Conservation (phyloP, 2,113 vertebrate species). For the Sialia sialis region DNA sequence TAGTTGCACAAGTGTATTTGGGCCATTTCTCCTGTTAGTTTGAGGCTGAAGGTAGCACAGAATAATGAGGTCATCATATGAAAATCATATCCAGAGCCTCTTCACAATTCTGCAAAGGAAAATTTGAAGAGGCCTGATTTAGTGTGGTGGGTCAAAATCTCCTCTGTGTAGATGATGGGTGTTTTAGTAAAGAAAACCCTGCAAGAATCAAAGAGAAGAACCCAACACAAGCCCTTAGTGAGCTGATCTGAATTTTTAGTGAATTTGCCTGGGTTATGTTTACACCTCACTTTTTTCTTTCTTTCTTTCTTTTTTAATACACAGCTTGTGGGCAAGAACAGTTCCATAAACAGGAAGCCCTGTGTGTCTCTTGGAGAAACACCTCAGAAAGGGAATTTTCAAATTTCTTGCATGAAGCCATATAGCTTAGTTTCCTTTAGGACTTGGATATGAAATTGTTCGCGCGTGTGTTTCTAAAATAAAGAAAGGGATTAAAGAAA, state of each 20-base stretch:
- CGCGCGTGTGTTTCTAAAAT: not conserved
- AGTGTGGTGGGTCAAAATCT: not conserved
- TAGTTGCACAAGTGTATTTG: not conserved
- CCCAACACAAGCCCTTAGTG: not conserved
- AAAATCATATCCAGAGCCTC: not conserved
- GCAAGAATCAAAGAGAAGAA: not conserved
- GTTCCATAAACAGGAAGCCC: not conserved
- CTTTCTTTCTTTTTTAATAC: not conserved
- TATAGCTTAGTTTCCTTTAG: not conserved
- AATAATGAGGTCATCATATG: rapidly evolving
- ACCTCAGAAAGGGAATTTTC: not conserved
- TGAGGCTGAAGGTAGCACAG: not conserved
- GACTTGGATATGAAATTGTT: not conserved
- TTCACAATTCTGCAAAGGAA: not conserved
- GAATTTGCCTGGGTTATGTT: not conserved
- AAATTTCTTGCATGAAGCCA: not conserved
- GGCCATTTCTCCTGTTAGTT: not conserved
- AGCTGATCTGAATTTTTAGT: not conserved
- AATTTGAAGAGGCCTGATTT: not conserved
- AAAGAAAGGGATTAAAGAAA: constrained; percentile 16
- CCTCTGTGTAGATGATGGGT: not conserved
- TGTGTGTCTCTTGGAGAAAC: constrained; percentile 25
- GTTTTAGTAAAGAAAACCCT: not conserved
- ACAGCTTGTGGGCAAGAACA: not conserved
- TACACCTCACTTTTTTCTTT: not conserved